Evolutionary conservation across 2,113 vertebrate genomes (phyloP).

Genomic region (Hippocampus guttulatus): DNA sequence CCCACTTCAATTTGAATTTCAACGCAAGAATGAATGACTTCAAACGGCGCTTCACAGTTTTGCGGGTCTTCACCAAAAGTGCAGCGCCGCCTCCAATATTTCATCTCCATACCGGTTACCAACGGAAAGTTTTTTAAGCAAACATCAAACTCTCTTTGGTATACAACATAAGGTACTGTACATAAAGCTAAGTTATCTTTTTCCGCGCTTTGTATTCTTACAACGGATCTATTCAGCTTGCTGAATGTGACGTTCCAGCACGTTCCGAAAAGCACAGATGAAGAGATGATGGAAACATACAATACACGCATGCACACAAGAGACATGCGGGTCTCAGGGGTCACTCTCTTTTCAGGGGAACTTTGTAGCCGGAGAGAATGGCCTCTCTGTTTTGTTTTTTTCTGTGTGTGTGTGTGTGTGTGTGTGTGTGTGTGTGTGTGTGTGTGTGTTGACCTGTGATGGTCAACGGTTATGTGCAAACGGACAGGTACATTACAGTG

Average conservation of each 20-base stretch:
- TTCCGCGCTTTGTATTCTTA: background rate
- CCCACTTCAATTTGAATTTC: conserved; percentile 22
- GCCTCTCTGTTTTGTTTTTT: conserved; percentile 27
- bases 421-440: background rate
- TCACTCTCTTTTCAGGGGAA: conserved; percentile 14
- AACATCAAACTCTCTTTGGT: conserved; percentile 49
- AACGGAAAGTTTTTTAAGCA: conserved; percentile 10
- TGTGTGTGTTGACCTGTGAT: background rate
- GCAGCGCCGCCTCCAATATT: conserved; percentile 15
- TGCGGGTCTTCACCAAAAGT: conserved; percentile 17
- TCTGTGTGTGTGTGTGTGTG: background rate
- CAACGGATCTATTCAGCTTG: background rate
- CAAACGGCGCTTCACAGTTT: conserved; percentile 35
- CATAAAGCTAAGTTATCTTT: conserved; percentile 19
- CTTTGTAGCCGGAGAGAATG: conserved; percentile 19
- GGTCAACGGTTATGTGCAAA: background rate
- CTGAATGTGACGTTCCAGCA: conserved; percentile 2
- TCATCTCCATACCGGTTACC: conserved; percentile 1
- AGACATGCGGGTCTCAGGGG: conserved; percentile 2
- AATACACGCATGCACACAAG: conserved; percentile 1
- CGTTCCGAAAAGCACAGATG: conserved; percentile 9
- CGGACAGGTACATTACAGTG: conserved; percentile 28
- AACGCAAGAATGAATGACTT: conserved; percentile 44
- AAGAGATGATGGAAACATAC: conserved; percentile 13
- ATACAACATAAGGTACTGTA: conserved; percentile 16